Percentiles rank a stretch among this genome's conserved stretches.
phyloP scores from a whole-genome alignment of 2,888 invertebrate genomes.

The Isoperla grammatica region DNA sequence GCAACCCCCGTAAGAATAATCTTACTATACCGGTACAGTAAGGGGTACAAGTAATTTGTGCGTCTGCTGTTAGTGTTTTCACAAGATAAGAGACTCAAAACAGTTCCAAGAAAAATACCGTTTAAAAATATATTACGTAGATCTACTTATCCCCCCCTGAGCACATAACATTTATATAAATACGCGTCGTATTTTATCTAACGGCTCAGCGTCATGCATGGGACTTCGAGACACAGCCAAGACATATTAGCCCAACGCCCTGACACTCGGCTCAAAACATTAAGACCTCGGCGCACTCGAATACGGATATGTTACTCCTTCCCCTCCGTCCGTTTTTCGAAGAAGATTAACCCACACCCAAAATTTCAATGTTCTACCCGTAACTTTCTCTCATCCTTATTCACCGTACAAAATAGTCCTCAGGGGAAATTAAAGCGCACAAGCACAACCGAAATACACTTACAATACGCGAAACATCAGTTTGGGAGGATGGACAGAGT shows the following conservation, averaged over 20 bases:
- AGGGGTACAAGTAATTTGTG: not conserved
- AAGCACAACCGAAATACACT: no score
- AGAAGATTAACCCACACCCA: no score
- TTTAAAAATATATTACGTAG: not conserved
- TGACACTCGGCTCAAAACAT: not conserved
- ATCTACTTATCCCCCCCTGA: slow-evolving; percentile 6
- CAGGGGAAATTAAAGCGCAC: no score
- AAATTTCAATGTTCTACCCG: no score
- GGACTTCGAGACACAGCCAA: not conserved
- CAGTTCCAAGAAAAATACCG: not conserved
- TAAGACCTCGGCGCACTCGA: no score
- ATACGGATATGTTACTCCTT: no score
- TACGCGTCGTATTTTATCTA: not conserved
- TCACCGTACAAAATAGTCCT: no score
- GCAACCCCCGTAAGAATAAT: no score
- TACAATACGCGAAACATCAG: no score
- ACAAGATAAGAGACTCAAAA: slow-evolving; percentile 3
- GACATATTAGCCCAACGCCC: not conserved
- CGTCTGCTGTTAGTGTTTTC: not conserved
- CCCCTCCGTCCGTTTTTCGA: no score
- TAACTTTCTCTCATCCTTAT: no score
- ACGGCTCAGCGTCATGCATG: not conserved
- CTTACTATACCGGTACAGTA: not conserved
- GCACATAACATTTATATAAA: not conserved
- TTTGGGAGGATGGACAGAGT: no score